These are phyloP conservation scores for Epirrhoe alternata DNA, from an alignment of 2,888 invertebrate species.

Conservation along the genomic window DNA sequence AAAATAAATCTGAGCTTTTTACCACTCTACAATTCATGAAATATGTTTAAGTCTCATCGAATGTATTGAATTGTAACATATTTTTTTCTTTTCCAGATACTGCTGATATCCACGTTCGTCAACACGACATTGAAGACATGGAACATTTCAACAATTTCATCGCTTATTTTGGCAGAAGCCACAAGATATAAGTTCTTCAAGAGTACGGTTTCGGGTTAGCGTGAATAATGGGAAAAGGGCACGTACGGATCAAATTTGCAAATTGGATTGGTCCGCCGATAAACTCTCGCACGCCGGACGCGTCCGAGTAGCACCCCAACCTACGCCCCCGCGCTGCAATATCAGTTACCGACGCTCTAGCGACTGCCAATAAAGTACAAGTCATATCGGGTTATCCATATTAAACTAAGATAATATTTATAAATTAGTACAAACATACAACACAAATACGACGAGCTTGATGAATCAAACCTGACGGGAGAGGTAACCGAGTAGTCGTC, in stretches of 20 bases:
- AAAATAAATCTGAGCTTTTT: not conserved
- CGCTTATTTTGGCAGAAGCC: slow-evolving; percentile 50
- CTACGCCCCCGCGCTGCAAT: slow-evolving; percentile 62
- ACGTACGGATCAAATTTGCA: slow-evolving; percentile 82
- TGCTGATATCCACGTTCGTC: slow-evolving; percentile 34
- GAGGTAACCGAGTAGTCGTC: slow-evolving; percentile 63
- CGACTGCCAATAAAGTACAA: slow-evolving; percentile 84
- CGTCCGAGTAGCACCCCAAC: slow-evolving; percentile 71
- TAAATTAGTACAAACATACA: slow-evolving; percentile 80
- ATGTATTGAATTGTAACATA: not conserved
- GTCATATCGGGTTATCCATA: slow-evolving; percentile 81
- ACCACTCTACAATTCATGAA: not conserved
- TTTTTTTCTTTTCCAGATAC: slow-evolving; percentile 67
- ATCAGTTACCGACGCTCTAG: slow-evolving; percentile 82
- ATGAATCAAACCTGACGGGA: slow-evolving; percentile 65
- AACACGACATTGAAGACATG: slow-evolving; percentile 57
- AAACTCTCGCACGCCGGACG: slow-evolving; percentile 64
- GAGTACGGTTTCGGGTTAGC: slow-evolving; percentile 65
- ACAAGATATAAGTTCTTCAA: slow-evolving; percentile 63
- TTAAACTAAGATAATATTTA: slow-evolving; percentile 75
- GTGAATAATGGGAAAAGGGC: slow-evolving; percentile 84
- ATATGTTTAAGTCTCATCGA: not conserved
- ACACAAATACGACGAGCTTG: slow-evolving; percentile 55
- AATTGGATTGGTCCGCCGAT: slow-evolving; percentile 82
- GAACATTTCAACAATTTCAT: slow-evolving; percentile 51